Base-by-base conservation (phyloP, 2,888 invertebrate genomes). In the Erebia palarica region DNA sequence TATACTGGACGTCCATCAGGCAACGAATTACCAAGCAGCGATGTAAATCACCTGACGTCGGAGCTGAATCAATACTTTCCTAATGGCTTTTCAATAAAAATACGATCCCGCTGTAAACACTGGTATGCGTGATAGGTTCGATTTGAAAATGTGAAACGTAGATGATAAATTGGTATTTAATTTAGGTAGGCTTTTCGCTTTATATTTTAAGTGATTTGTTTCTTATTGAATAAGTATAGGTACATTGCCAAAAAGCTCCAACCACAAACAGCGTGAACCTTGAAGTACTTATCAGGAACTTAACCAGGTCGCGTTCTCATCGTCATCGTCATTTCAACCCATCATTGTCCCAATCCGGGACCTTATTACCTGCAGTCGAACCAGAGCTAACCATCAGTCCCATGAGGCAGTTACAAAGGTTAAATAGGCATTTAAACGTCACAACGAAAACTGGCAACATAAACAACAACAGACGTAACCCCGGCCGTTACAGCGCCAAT, bases 11-110 rank as follows among this genome's bases (percentile, higher is more conserved):
- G 91, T 91, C 91, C 86, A 86, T 90, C 91, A 90, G 90, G 81
- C 86, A 86, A 91, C 91, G 90, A 91, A 91, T 92, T 92, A 92
- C 91, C 82, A 82, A 86, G 86, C 85, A 84, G 80, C 77, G 86
- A 92, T 91, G 91, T 92, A 92, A 92, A 92, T 92, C 92, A 92
- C 91, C 85, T 83, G 82, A 78, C 81, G 84, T 80, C 81, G 78
- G 79, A 80, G 78, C 77, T 75, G 79, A 86, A 87, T 90, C 89
- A 87, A 90, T 89, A 85, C 83, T 78, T 68, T 72, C 73, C 83
- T 86, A 85, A 86, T 88, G 81, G 84, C 75, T 82, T 81, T 82
- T 81, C 81, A 79, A 81, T 81, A 77, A 78, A 78, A 78, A 76
- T 73, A 76, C 69, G 65, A 61, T 64, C 64, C 69, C 51, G 49